Evolutionary conservation across 2,797 vertebrate species (phyloP).

Genomic region (Sphenodon punctatus): DNA sequence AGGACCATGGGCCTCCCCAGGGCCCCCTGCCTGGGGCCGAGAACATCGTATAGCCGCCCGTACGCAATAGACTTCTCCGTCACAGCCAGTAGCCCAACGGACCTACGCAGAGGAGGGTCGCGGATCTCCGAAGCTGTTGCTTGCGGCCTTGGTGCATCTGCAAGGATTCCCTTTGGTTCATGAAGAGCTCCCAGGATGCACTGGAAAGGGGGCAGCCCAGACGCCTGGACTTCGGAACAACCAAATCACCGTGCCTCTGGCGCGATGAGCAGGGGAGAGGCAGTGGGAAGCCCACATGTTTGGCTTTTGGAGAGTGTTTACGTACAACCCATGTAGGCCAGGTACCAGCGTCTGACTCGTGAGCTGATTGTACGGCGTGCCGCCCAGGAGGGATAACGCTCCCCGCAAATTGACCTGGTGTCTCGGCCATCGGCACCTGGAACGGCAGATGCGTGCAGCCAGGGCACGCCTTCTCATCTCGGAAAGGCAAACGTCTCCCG

Average conservation of each 20-base stretch:
- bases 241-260: slow-evolving; percentile 86
- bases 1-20: slow-evolving; percentile 79
- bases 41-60: slow-evolving; percentile 88
- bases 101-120: slow-evolving; percentile 51
- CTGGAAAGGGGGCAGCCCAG: slow-evolving; percentile 25
- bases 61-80: not conserved
- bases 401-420: no score
- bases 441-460: not conserved
- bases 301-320: slow-evolving; percentile 84
- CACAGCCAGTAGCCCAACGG: not conserved
- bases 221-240: slow-evolving; percentile 74
- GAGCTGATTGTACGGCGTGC: slow-evolving; percentile 26
- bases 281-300: slow-evolving; percentile 49
- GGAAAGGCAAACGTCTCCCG: not conserved
- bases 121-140: slow-evolving; percentile 38
- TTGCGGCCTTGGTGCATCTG: slow-evolving; percentile 7
- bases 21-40: slow-evolving; percentile 91
- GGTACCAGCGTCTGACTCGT: not conserved
- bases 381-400: slow-evolving; percentile 35
- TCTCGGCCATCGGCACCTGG: slow-evolving; percentile 46
- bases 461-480: not conserved
- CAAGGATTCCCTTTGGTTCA: slow-evolving; percentile 56
- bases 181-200: slow-evolving; percentile 28
- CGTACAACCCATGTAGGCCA: not conserved
- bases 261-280: slow-evolving; percentile 53